Base-by-base conservation (phyloP, 2,888 invertebrate genomes). In the Rhyacophila evoluta region DNA sequence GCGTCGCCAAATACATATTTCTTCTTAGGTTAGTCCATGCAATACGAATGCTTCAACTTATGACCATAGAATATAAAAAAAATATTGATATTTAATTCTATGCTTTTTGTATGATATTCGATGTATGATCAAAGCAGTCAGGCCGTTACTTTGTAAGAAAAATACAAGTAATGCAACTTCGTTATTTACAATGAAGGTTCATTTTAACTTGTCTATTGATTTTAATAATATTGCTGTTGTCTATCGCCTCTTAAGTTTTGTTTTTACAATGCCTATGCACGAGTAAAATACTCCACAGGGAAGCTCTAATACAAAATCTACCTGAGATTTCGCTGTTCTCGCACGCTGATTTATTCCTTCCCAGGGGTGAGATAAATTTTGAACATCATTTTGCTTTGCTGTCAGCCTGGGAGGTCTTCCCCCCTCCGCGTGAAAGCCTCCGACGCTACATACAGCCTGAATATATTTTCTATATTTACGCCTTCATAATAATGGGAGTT, bases 291-390 rank as follows among this genome's bases (percentile, higher is more conserved):
- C 8, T 55, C 55, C 55, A 8, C 8, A 19, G 55, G 55, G 55
- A 55, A 10, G 8, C 55, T 19, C 25, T 55, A 55, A 19, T 55
- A 55, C 55, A 55, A 55, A 55, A 55, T 55, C 8, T 55, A 55
- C 55, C 55, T 55, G 68, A 75, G 68, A 15, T 28, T 25, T 70
- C 29, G 68, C 75, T 70, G 70, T 38, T 29, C 19, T 38, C 67
- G 71, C 27, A 25, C 38, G 15, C 70, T 75, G 75, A 75, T 75
- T 75, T 75, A 75, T 75, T 70, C 70, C 74, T 69, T 70, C 79
- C 77, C 77, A 36, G 68, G 79, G 79, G 74, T 68, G 36, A 71
- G 70, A 79, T 79, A 79, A 77, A 77, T 79, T 79, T 69, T 73
- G 71, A 72, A 76, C 79, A 75, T 79, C 79, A 79, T 77, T 55